phyloP scores from a whole-genome alignment of 2,797 vertebrate genomes.

The Valencia hispanica region DNA sequence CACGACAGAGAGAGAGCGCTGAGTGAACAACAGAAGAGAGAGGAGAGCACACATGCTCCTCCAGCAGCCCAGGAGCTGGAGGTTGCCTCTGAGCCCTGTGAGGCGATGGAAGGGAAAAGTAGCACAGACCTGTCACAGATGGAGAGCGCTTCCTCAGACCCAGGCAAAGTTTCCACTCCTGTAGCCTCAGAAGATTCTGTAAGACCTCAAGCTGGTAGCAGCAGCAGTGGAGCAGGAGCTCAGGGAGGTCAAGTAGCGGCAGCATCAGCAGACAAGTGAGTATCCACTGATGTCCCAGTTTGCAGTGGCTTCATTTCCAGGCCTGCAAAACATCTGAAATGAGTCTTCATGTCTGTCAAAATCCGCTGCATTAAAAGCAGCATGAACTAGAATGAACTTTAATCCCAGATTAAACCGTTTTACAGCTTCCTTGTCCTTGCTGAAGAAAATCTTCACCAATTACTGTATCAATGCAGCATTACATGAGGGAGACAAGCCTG shows the following conservation, averaged over 20 bases:
- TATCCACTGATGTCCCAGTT: neutral
- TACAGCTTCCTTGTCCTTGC: no score
- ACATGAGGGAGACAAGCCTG: no score
- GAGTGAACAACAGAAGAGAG: slow-evolving; percentile 79
- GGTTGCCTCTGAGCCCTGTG: slow-evolving; percentile 69
- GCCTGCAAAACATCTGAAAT: no score
- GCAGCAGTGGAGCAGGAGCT: neutral
- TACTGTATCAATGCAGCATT: no score
- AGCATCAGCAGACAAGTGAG: slow-evolving; percentile 56
- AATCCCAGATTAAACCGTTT: no score
- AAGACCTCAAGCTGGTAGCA: slow-evolving; percentile 5
- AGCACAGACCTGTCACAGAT: neutral
- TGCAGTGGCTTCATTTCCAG: no score
- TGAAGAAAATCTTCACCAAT: no score
- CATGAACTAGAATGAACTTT: no score
- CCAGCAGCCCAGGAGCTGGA: slow-evolving; percentile 76
- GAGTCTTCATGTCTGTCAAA: no score
- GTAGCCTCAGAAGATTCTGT: slow-evolving; percentile 18
- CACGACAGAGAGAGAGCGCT: slow-evolving; percentile 85
- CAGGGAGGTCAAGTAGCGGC: slow-evolving; percentile 45
- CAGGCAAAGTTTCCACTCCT: slow-evolving; percentile 8
- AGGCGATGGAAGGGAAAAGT: slow-evolving; percentile 59
- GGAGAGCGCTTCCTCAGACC: neutral
- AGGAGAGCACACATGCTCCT: slow-evolving; percentile 48
- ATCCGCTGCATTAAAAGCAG: no score